These are phyloP conservation scores for Dipus sagitta DNA, from an alignment of 2,797 vertebrate species.

Conservation along the genomic window DNA sequence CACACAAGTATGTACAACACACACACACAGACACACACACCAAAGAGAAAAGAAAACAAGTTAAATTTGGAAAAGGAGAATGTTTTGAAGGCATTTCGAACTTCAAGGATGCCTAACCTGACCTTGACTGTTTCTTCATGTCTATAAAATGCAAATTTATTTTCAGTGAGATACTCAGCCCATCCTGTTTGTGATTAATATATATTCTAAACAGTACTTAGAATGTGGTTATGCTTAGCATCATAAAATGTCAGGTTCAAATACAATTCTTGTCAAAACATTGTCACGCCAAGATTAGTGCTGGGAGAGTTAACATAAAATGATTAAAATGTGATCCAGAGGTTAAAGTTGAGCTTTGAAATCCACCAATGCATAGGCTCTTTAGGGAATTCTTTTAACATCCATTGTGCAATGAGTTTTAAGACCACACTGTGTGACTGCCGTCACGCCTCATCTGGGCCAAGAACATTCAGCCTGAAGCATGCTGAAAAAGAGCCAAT, in stretches of 20 bases:
- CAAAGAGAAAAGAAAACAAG: not conserved
- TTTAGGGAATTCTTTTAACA: not conserved
- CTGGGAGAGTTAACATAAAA: conserved; percentile 38
- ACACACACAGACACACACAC: not conserved
- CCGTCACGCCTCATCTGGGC: not conserved
- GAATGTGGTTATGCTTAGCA: conserved; percentile 25
- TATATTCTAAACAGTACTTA: conserved; percentile 19
- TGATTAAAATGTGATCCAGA: conserved; percentile 28
- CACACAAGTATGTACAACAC: not conserved
- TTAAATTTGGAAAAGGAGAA: not conserved
- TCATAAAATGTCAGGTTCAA: conserved; percentile 54
- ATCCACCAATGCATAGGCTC: not conserved
- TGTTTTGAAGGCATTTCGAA: not conserved
- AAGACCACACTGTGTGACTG: conserved; percentile 11
- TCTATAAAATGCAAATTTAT: conserved; percentile 37
- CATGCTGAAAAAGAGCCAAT: not conserved
- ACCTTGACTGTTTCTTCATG: conserved; percentile 12
- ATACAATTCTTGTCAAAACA: conserved; percentile 63
- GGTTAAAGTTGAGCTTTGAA: conserved; percentile 25
- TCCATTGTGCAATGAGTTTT: not conserved
- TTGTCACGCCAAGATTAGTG: conserved; percentile 30
- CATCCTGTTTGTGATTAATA: conserved; percentile 37
- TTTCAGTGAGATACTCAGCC: not conserved
- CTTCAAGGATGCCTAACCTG: conserved; percentile 1
- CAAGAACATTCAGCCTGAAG: not conserved